Base-by-base conservation (phyloP, 2,797 vertebrate species). In the Graptemys geographica region DNA sequence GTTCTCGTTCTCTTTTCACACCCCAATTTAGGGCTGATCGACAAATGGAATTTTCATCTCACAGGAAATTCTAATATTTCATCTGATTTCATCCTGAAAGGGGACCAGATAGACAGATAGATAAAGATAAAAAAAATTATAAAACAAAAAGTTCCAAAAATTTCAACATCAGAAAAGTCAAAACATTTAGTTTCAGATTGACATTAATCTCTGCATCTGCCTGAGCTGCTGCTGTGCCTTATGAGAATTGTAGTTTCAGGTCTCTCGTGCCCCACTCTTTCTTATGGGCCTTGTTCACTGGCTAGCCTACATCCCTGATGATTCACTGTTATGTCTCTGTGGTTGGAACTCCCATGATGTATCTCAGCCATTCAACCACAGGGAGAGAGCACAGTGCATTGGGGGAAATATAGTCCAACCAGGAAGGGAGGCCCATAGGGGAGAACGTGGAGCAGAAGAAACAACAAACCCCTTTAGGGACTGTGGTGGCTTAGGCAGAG, bases 1-100 rank as follows among this genome's bases (percentile, higher is more conserved):
- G 47, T 87, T 90, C 5, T 90, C 72, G 10, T 59, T 90, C 88
- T 47, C 1, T 85, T 90, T 44, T 74, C 89, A 80, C 81, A 25
- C 55, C 13, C 3, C 3, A 0, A 88, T 3, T 49, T 78, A 89
- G 27, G 92, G 28, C 4, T 87, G 37, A 84, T 81, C 28, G 81
- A 81, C 62, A 37, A n/a, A 89, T 3, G 21, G 90, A 89, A 69
- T 57, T 6, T 86, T 37, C 3, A 37, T 23, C 6, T 21, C 1
- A 3, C 52, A 83, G 23, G 31, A 81, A 5, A 88, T 31, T n/a
- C 44, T 59, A 11, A 94, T 65, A 80, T 9, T n/a, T 62, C 59
- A 8, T 62, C 33, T 33, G 15, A 0, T 44, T 93, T 86, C n/a
- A 52, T 76, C 41, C 56, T 79, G 49, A 88, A 76, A 19, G 2